Evolutionary conservation across 1,140 invertebrate species (phyloP), one percentile per base, ranked within the genome.

Genomic region (Pteromalus puparum): DNA sequence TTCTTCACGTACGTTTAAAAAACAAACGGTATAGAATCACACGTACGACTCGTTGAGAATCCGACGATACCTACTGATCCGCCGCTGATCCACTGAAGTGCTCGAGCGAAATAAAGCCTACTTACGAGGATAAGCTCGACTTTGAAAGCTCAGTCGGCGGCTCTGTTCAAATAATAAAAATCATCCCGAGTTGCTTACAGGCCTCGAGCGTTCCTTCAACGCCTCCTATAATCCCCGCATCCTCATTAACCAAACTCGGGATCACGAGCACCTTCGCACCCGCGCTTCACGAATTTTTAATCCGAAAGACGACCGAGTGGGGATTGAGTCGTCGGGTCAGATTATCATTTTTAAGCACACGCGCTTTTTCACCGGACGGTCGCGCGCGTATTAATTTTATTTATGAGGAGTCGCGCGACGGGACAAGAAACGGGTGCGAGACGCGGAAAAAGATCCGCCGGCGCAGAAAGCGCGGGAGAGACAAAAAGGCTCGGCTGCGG

Each of bases 341-440:
- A 84, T 84, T 84, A 86, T 86, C 82, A 70, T 86, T 48, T 48
- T 48, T 48, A 48, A 48, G 15, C 13, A 2, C 46, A 48, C 46
- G 13, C 46, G 46, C 12, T 18, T 48, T 48, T 86, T 84, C 68
- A 76, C 80, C 61, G 74, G 68, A 74, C 48, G 30, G 30, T 5
- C 6, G 68, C 74, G 6, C n/a, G 78, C 61, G 84, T 80, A 84
- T 85, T 84, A 85, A 86, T 86, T 85, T 87, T 87, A 86, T 87
- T 87, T 79, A 85, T 72, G 80, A 84, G 76, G 68, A 79, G 78
- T 42, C 38, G 7, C 10, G 38, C 7, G 7, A 77, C 18, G 38
- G 38, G 7, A 72, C 18, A 46, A 12, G 68, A 18, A 74, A 26
- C n/a, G 82, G n/a, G 73, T 10, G 82, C n/a, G 26, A 61, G 4